Evolutionary conservation across 2,113 vertebrate genomes (phyloP).

Genomic region (Cavia aperea): DNA sequence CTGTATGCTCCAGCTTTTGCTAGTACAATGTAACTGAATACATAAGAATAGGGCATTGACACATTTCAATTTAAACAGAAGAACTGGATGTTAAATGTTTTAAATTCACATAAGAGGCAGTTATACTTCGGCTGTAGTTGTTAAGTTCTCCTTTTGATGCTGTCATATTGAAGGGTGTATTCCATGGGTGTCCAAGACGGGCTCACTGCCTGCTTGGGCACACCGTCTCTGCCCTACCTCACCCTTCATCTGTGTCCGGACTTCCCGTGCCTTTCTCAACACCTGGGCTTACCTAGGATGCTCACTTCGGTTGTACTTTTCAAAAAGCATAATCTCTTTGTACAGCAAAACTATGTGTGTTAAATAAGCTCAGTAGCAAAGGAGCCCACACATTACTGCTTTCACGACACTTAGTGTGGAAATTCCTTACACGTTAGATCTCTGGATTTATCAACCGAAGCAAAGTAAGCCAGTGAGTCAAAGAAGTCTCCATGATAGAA

Average conservation of each 20-base stretch:
- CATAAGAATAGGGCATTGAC: neutral
- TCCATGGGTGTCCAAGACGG: neutral
- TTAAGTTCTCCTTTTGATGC: neutral
- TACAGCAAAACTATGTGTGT: neutral
- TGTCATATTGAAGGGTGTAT: neutral
- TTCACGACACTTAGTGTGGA: neutral
- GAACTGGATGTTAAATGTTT: neutral
- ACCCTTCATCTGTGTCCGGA: neutral
- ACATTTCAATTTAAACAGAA: neutral
- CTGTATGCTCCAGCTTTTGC: neutral
- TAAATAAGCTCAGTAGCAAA: neutral
- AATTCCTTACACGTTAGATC: neutral
- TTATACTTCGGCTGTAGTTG: neutral
- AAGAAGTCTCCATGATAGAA: neutral
- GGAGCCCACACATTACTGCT: neutral
- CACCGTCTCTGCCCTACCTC: accelerated
- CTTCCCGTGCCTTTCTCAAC: neutral
- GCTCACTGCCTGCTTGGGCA: accelerated
- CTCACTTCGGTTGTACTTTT: neutral
- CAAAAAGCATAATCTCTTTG: neutral
- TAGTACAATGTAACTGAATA: neutral
- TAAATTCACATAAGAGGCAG: neutral
- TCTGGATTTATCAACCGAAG: neutral
- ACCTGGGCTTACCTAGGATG: neutral
- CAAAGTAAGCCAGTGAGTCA: neutral